Conservation (phyloP, 2,888 invertebrate species). For the Xestia rhomboidea region DNA sequence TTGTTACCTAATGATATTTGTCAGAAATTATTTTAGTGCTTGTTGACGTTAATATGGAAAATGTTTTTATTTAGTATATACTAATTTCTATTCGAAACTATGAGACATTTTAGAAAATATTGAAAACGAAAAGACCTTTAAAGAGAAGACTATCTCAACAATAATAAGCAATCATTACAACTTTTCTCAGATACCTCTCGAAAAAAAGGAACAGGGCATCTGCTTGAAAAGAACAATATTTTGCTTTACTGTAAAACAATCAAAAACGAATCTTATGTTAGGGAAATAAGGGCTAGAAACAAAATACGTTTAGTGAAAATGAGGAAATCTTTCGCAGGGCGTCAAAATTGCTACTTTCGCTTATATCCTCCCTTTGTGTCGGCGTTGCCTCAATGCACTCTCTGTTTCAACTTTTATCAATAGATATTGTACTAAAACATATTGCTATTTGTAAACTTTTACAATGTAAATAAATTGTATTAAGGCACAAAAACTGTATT, state of each 20-base stretch:
- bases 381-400: slow-evolving; percentile 80
- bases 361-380: slow-evolving; percentile 78
- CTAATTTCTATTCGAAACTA: not conserved
- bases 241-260: slow-evolving; percentile 22
- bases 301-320: slow-evolving; percentile 67
- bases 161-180: slow-evolving; percentile 41
- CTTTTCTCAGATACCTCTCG: slow-evolving; percentile 65
- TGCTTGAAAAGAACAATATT: slow-evolving; percentile 73
- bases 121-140: not conserved
- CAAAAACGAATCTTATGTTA: slow-evolving; percentile 45
- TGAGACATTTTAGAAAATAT: not conserved
- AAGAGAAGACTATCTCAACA: slow-evolving; percentile 3
- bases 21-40: slow-evolving; percentile 2
- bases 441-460: slow-evolving; percentile 49
- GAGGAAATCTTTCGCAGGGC: slow-evolving; percentile 78
- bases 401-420: slow-evolving; percentile 76
- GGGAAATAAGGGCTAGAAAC: slow-evolving; percentile 58
- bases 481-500: not conserved
- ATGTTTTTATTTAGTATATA: not conserved
- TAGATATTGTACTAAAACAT: slow-evolving; percentile 68
- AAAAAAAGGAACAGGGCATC: slow-evolving; percentile 77
- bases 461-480: slow-evolving; percentile 17
- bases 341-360: slow-evolving; percentile 86
- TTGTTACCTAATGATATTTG: slow-evolving; percentile 28
- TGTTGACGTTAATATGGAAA: not conserved